These are phyloP conservation scores for Fundulus diaphanus DNA, from an alignment of 2,797 vertebrate genomes.

Conservation along the genomic window DNA sequence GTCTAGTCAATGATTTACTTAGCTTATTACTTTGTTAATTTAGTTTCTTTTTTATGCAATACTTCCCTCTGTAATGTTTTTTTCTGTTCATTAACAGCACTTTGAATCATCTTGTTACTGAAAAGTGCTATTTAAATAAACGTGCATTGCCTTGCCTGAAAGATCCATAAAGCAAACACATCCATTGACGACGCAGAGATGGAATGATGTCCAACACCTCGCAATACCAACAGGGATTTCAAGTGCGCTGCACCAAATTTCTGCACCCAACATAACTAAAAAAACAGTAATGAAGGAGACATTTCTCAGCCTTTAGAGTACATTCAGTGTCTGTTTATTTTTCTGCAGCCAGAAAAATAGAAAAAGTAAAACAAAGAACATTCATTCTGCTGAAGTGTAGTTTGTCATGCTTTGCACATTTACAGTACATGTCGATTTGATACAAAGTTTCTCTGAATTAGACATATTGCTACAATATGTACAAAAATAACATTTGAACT, in stretches of 20 bases:
- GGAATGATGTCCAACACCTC: not conserved
- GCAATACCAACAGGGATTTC: not conserved
- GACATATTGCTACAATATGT: slow-evolving; percentile 71
- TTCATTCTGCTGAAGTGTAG: slow-evolving; percentile 80
- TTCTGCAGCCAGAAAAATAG: slow-evolving; percentile 77
- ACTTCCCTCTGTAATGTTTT: too few relatives aligned
- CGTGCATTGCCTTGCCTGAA: too few relatives aligned
- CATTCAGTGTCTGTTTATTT: slow-evolving; percentile 82
- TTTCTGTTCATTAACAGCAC: too few relatives aligned
- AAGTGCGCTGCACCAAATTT: not conserved
- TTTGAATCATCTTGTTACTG: too few relatives aligned
- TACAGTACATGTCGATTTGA: slow-evolving; percentile 77
- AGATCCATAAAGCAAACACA: too few relatives aligned
- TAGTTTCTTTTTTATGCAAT: too few relatives aligned
- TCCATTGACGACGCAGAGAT: not conserved
- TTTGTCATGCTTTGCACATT: slow-evolving; percentile 77
- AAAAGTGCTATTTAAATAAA: too few relatives aligned
- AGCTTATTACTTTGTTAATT: too few relatives aligned
- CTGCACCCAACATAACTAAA: not conserved
- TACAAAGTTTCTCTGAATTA: slow-evolving; percentile 65
- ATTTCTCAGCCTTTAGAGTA: slow-evolving; percentile 43
- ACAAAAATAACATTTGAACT: slow-evolving; percentile 79
- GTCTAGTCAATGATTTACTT: too few relatives aligned
- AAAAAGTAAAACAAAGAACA: slow-evolving; percentile 75
- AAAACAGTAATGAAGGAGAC: not conserved